A percentile compares a stretch with the other conserved stretches of the same genome.
These are phyloP conservation scores for Ophioderma brevispina DNA, from an alignment of 35 echinoderm and acorn worm species.

Conservation along the genomic window DNA sequence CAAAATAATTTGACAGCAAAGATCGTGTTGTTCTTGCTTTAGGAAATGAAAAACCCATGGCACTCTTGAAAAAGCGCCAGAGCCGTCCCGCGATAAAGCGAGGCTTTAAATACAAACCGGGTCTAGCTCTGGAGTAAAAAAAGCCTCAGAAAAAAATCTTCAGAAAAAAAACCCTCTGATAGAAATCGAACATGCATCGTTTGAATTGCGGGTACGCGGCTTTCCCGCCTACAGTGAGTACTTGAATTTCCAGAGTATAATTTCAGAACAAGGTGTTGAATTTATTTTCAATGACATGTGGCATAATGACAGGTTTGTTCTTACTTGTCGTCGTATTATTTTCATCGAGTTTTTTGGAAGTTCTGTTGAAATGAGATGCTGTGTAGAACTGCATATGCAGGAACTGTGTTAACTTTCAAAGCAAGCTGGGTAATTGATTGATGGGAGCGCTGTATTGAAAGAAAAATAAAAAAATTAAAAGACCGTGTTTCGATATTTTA, in stretches of 20 bases:
- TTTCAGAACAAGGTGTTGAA: not conserved
- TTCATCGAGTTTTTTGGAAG: not conserved
- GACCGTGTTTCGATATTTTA: no score
- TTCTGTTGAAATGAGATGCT: not conserved
- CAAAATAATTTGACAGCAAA: not conserved
- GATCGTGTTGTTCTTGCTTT: not conserved
- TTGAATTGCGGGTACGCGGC: no score
- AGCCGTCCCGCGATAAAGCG: no score
- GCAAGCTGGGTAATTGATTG: not conserved
- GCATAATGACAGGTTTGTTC: not conserved
- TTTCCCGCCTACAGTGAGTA: not conserved
- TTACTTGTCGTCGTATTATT: not conserved
- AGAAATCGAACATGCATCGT: no score
- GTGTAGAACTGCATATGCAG: not conserved
- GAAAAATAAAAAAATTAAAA: no score
- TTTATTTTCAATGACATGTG: not conserved
- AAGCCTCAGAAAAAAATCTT: no score
- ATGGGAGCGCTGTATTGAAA: not conserved
- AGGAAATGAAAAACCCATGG: not conserved
- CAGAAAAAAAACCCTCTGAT: no score
- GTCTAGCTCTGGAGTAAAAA: no score
- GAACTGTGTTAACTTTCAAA: not conserved
- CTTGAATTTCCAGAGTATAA: not conserved
- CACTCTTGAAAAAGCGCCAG: not conserved
- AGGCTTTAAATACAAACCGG: no score